Percentiles rank a stretch among this genome's conserved stretches.
Evolutionary conservation across 1,140 invertebrate species (phyloP).

Genomic region (Drosophila grimshawi): DNA sequence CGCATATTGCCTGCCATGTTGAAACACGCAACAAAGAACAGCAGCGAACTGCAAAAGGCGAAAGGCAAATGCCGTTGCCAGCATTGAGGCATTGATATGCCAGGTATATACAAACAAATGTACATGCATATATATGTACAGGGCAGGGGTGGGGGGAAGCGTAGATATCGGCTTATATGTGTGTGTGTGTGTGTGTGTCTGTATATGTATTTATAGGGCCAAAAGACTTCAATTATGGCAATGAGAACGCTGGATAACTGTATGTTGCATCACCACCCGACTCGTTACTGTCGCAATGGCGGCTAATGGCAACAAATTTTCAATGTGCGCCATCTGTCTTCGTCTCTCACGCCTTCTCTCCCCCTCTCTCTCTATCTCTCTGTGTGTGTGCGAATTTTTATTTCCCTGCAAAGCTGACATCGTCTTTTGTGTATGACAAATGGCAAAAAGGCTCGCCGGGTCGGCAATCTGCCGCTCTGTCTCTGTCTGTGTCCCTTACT

Average conservation of each 20-base stretch:
- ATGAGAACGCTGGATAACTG: slow-evolving; percentile 41
- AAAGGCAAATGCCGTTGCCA: not conserved
- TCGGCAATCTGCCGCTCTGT: slow-evolving; percentile 9
- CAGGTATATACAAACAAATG: not conserved
- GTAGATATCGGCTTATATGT: no score
- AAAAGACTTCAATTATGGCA: slow-evolving; percentile 51
- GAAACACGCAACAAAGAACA: not conserved
- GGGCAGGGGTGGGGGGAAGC: no score
- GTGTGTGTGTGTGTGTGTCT: not conserved
- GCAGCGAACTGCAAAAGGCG: slow-evolving; percentile 1
- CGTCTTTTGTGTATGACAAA: slow-evolving; percentile 53
- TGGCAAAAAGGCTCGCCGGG: slow-evolving; percentile 34
- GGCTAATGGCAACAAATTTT: slow-evolving; percentile 62
- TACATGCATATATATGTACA: not conserved
- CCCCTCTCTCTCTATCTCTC: not conserved
- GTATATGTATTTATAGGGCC: not conserved
- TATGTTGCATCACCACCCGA: slow-evolving; percentile 16
- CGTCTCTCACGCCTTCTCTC: not conserved
- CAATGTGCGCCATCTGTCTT: slow-evolving; percentile 17
- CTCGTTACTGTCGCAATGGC: slow-evolving; percentile 39
- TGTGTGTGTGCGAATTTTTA: slow-evolving; percentile 29
- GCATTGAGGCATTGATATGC: not conserved
- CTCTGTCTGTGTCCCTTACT: not conserved
- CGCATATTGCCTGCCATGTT: not conserved
- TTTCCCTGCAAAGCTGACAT: slow-evolving; percentile 45